A percentile compares a stretch with the other conserved stretches of the same genome.
Conservation (phyloP, 2,797 vertebrate species). For the Phrynocephalus vlangalii region DNA sequence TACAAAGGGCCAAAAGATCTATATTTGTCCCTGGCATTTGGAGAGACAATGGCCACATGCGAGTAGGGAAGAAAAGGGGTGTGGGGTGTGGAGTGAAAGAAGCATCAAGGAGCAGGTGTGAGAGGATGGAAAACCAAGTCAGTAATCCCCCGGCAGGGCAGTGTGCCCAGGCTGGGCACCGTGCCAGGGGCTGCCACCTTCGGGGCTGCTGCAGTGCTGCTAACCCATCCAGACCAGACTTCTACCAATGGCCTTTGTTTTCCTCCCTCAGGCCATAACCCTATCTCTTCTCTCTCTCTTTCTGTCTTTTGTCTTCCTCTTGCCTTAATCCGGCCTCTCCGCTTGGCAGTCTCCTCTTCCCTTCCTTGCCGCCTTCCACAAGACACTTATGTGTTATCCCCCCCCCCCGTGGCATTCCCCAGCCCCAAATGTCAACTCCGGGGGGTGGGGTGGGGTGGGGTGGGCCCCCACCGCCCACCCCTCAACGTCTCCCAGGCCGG, state of each 20-base stretch:
- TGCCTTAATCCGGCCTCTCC: too few relatives aligned
- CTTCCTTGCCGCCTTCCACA: not conserved
- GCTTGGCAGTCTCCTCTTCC: too few relatives aligned
- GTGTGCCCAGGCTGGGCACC: not conserved
- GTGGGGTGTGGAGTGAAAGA: not conserved
- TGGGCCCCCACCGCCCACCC: not conserved
- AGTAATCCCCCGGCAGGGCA: not conserved
- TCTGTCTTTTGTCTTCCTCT: not conserved
- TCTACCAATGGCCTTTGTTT: not conserved
- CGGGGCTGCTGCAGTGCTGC: not conserved
- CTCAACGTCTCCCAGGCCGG: rapidly evolving
- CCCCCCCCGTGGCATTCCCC: not conserved
- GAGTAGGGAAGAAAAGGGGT: too few relatives aligned
- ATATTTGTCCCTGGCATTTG: not conserved
- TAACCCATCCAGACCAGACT: constrained; percentile 17
- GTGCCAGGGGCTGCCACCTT: constrained; percentile 20
- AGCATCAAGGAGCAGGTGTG: not conserved
- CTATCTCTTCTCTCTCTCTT: too few relatives aligned
- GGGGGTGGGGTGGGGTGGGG: too few relatives aligned
- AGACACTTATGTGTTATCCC: too few relatives aligned
- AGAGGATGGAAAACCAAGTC: not conserved
- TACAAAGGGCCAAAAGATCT: not conserved
- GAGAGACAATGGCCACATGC: not conserved
- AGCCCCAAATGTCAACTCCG: constrained; percentile 30
- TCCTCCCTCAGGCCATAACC: not conserved